Conservation (phyloP, 1,140 invertebrate genomes). For the Drosophila bifasciata region DNA sequence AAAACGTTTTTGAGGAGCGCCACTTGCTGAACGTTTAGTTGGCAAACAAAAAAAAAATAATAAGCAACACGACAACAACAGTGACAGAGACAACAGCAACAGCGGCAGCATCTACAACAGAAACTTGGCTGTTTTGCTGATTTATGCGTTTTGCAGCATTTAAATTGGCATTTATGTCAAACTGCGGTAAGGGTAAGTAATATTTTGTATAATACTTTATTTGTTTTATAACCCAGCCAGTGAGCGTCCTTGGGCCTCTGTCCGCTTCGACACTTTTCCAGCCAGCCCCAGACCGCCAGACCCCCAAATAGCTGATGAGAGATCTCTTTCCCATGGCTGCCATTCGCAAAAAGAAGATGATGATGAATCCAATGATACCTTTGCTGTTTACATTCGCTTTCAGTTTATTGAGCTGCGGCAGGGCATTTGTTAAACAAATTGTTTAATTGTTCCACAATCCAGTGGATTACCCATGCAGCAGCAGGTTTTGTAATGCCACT, state of each 20-base stretch:
- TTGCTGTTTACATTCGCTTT: slow-evolving; percentile 25
- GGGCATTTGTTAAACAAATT: slow-evolving; percentile 55
- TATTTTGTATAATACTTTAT: slow-evolving; percentile 77
- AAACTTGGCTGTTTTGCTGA: slow-evolving; percentile 52
- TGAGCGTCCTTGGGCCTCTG: slow-evolving; percentile 63
- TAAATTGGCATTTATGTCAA: slow-evolving; percentile 83
- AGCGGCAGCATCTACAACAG: slow-evolving; percentile 9
- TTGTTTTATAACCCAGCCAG: slow-evolving; percentile 59
- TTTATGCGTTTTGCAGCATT: slow-evolving; percentile 81
- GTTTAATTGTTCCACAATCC: slow-evolving; percentile 61
- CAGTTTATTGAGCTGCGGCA: slow-evolving; percentile 40
- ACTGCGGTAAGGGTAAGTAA: slow-evolving; percentile 76
- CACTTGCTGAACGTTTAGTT: slow-evolving; percentile 78
- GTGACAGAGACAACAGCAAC: slow-evolving; percentile 11
- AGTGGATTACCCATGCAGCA: not conserved
- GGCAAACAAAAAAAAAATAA: slow-evolving; percentile 64
- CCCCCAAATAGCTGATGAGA: slow-evolving; percentile 17
- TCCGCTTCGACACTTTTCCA: slow-evolving; percentile 72
- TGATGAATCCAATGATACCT: slow-evolving; percentile 29
- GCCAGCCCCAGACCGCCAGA: slow-evolving; percentile 2
- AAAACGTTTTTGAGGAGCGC: slow-evolving; percentile 77
- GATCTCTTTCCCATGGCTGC: slow-evolving; percentile 64
- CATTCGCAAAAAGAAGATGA: slow-evolving; percentile 17
- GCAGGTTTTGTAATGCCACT: not conserved
- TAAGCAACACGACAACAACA: slow-evolving; percentile 26